phyloP scores from a whole-genome alignment of 2,888 invertebrate species.

The Macrosiphum euphorbiae region DNA sequence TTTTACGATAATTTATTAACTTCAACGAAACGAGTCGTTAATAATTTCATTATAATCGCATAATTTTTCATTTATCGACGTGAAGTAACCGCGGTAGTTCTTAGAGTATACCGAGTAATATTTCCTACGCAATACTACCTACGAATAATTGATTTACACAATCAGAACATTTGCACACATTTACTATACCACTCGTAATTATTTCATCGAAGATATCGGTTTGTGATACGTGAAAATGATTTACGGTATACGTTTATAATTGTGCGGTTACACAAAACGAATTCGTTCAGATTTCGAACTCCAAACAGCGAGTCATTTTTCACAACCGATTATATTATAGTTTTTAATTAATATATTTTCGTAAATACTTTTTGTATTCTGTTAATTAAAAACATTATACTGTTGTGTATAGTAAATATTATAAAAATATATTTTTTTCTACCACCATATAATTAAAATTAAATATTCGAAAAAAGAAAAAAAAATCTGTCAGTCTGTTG shows the following conservation, averaged over 20 bases:
- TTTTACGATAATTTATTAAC: neutral
- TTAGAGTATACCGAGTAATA: neutral
- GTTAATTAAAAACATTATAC: neutral
- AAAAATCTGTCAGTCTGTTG: neutral
- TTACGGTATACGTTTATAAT: neutral
- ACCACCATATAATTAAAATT: neutral
- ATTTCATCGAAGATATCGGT: neutral
- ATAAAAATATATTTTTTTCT: neutral
- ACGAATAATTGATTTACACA: neutral
- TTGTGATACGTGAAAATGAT: neutral
- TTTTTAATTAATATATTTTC: neutral
- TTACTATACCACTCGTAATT: neutral
- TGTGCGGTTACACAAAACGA: neutral
- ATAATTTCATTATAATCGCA: neutral
- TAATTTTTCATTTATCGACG: constrained; percentile 1
- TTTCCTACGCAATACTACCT: neutral
- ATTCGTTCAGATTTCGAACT: neutral
- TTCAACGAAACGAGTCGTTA: neutral
- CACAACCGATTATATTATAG: neutral
- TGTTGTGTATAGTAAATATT: neutral
- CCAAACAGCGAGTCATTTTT: neutral
- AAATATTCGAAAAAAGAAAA: neutral
- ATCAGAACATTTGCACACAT: neutral
- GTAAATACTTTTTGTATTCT: neutral
- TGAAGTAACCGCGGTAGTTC: neutral